phyloP scores from a whole-genome alignment of 2,113 vertebrate genomes.

The Acanthisitta chloris region DNA sequence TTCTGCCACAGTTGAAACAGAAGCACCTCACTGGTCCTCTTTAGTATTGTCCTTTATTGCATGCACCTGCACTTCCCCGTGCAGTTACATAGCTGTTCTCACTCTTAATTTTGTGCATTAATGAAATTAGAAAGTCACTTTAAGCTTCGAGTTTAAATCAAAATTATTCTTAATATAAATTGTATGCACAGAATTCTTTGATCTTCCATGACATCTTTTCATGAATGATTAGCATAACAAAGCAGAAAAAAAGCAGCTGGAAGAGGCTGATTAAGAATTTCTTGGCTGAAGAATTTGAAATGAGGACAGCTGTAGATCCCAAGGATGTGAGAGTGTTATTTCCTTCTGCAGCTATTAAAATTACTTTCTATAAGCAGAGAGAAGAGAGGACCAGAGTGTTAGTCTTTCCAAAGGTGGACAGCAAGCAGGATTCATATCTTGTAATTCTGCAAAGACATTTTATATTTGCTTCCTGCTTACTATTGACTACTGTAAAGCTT shows the following conservation, averaged over 20 bases:
- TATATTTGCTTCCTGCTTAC: not conserved
- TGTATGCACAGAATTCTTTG: not conserved
- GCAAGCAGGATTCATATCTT: not conserved
- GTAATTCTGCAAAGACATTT: not conserved
- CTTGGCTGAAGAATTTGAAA: conserved; percentile 21
- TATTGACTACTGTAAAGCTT: not conserved
- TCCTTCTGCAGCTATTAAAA: not conserved
- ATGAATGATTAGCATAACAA: conserved; percentile 29
- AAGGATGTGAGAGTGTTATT: not conserved
- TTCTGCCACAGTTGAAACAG: not conserved
- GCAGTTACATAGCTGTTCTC: not conserved
- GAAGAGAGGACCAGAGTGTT: not conserved
- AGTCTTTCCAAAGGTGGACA: not conserved
- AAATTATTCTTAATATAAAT: conserved; percentile 34
- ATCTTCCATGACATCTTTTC: conserved; percentile 5
- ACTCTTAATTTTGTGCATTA: not conserved
- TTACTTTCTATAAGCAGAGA: not conserved
- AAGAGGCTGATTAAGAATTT: not conserved
- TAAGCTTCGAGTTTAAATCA: not conserved
- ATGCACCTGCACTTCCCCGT: not conserved
- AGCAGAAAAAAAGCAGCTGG: conserved; percentile 26
- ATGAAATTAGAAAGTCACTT: not conserved
- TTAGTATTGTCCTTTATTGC: not conserved
- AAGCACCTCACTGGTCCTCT: not conserved
- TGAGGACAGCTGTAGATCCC: not conserved